Base-by-base conservation (phyloP, 1,140 invertebrate species). In the Steinernema khuongi region DNA sequence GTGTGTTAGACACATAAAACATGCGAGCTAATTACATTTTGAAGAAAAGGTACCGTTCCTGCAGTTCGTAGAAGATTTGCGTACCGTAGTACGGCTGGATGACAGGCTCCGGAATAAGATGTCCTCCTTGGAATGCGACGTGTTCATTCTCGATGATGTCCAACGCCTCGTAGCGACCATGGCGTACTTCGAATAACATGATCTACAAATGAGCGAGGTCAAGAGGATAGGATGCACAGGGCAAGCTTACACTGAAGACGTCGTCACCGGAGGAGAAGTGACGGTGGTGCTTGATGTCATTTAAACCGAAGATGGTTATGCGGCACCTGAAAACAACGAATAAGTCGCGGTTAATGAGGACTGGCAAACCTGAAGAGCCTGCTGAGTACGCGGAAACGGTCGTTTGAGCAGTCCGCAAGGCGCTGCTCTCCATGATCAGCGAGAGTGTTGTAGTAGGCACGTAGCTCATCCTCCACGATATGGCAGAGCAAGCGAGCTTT, bases 321-420 rank as follows among this genome's bases (percentile, higher is more conserved):
- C n/a, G 36, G 36, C 7, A 11, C 7, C 36, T 41, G 7, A 7
- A 41, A 41, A 7, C 7, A 41, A n/a, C 7, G 36, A 41, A n/a
- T n/a, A n/a, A n/a, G n/a, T n/a, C n/a, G n/a, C n/a, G n/a, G n/a
- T n/a, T n/a, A 41, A 41, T 11, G 36, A 41, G 36, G 36, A 41
- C 36, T 41, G 7, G n/a, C n/a, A n/a, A n/a, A 41, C 36, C 36
- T 7, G 36, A 41, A 41, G 36, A 41, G 36, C 7, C n/a, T 7
- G 36, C 36, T 41, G 28, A 4, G 72, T 36, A 31, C 60, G 73
- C 19, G 77, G 66, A 22, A 75, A 75, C 14, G 78, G 70, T 67
- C 79, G 73, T 67, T 74, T 71, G 68, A 71, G 74, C 68, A 80
- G 60, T 76, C 77, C 22, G 77, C 73, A 1, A 1, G 75, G 73